Percentiles rank a stretch among this genome's conserved stretches.
Conservation (phyloP, 2,888 invertebrate genomes). For the Meiosimyza decipiens region DNA sequence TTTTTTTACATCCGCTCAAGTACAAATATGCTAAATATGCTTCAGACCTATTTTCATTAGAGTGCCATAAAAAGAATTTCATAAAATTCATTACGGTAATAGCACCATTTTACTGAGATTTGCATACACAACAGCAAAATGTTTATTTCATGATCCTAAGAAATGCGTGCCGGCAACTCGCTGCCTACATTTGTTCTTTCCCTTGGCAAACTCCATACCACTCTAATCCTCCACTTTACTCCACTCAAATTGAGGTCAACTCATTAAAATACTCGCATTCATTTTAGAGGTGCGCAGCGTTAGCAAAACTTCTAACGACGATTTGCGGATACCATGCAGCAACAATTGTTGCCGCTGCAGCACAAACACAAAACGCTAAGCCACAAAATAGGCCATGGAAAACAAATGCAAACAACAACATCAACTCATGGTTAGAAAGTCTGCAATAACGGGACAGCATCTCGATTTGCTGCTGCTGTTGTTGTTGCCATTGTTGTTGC, state of each 20-base stretch:
- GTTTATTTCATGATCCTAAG: background rate
- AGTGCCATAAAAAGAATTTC: no score
- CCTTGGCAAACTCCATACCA: no score
- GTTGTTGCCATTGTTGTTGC: background rate
- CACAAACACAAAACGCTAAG: background rate
- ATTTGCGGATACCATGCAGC: background rate
- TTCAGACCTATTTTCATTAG: no score
- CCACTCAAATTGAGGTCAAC: conserved; percentile 7
- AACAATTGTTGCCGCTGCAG: background rate
- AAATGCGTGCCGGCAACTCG: background rate
- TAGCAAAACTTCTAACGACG: background rate
- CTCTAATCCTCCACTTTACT: background rate
- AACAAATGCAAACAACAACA: background rate
- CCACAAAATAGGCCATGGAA: conserved; percentile 18
- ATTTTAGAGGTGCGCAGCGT: background rate
- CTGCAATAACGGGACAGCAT: conserved; percentile 13
- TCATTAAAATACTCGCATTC: conserved; percentile 4
- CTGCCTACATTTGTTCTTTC: no score
- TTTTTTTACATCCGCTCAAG: no score
- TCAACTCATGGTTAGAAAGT: conserved; percentile 20
- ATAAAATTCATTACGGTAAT: no score
- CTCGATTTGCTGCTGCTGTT: no score
- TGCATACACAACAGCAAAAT: background rate
- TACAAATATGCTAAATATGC: no score
- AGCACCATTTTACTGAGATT: no score